Evolutionary conservation across 2,888 invertebrate species (phyloP).

Genomic region (Gymnoscelis rufifasciata): DNA sequence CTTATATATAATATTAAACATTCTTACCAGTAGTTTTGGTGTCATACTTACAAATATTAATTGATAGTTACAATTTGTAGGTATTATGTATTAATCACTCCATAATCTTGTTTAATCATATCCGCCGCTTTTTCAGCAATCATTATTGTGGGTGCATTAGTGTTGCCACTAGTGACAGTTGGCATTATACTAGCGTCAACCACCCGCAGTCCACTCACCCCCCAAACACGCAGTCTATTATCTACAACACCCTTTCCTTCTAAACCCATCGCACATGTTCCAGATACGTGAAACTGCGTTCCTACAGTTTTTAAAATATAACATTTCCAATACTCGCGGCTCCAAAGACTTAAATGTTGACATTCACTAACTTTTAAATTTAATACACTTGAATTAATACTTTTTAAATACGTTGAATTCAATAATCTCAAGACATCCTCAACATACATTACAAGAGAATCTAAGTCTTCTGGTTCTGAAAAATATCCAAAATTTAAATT

Average conservation of each 20-base stretch:
- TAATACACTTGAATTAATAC: conserved; percentile 32
- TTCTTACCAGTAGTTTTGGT: no score
- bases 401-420: conserved; percentile 20
- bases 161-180: conserved; percentile 79
- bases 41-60: no score
- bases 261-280: conserved; percentile 51
- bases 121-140: conserved; percentile 81
- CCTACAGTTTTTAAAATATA: conserved; percentile 56
- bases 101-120: conserved; percentile 61
- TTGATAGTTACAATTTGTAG: no score
- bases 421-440: conserved; percentile 21
- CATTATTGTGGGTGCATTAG: conserved; percentile 80
- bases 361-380: conserved; percentile 36
- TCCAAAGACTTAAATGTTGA: conserved; percentile 28
- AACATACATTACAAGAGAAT: conserved; percentile 13
- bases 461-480: conserved; percentile 21
- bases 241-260: conserved; percentile 47
- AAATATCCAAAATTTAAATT: conserved; percentile 44
- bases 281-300: conserved; percentile 77
- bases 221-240: conserved; percentile 34
- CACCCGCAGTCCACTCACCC: conserved; percentile 43
- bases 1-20: no score
- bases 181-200: conserved; percentile 83
- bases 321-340: conserved; percentile 49
- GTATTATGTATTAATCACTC: not conserved